Evolutionary conservation across 2,888 invertebrate species (phyloP).

Genomic region (Candidula unifasciata): DNA sequence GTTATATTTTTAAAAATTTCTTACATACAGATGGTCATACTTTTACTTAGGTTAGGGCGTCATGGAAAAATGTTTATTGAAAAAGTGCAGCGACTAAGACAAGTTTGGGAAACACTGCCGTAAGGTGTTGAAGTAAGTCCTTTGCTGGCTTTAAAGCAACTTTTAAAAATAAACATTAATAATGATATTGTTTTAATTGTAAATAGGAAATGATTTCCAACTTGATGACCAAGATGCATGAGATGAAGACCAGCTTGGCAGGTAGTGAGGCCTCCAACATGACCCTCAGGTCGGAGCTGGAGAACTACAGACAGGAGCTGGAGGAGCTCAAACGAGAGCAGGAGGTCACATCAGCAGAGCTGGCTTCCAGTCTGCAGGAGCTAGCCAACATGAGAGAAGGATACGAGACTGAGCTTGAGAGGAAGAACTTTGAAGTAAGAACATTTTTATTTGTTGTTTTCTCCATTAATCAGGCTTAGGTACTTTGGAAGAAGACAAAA

Average conservation of each 20-base stretch:
- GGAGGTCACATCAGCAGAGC: slow-evolving; percentile 8
- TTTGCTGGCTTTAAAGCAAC: no score
- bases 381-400: slow-evolving; percentile 2
- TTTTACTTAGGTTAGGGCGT: no score
- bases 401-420: slow-evolving; percentile 28
- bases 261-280: slow-evolving; percentile 39
- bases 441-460: no score
- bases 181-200: background rate
- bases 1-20: no score
- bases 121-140: no score
- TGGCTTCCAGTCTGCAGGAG: slow-evolving; percentile 14
- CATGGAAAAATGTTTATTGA: no score
- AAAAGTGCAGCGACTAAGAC: no score
- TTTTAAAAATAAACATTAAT: no score
- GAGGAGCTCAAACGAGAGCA: slow-evolving; percentile 48
- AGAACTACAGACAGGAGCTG: slow-evolving; percentile 51
- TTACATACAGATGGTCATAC: no score
- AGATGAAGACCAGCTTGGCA: slow-evolving; percentile 46
- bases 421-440: slow-evolving; percentile 47
- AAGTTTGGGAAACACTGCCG: no score
- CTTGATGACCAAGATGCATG: slow-evolving; percentile 52
- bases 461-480: no score
- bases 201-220: slow-evolving; percentile 45
- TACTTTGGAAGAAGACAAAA: no score
- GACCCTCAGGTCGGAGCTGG: slow-evolving; percentile 43